Conservation (phyloP, 2,113 vertebrate genomes). For the Excalfactoria chinensis region DNA sequence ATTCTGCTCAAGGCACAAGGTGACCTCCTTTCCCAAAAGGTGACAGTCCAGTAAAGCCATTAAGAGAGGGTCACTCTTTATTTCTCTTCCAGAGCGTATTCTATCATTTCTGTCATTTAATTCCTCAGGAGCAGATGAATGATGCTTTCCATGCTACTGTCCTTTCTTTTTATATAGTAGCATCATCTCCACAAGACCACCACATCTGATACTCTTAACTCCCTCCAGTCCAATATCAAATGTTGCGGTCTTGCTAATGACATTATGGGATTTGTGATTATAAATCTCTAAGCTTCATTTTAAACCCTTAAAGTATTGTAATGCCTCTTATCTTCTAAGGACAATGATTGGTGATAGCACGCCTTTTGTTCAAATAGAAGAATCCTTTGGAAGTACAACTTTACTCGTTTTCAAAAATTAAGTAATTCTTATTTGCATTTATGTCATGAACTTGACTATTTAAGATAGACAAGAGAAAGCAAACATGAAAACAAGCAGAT, state of each 20-base stretch:
- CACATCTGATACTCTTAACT: background rate
- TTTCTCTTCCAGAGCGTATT: background rate
- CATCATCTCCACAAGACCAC: background rate
- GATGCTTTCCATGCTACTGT: background rate
- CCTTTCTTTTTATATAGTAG: background rate
- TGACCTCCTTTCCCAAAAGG: background rate
- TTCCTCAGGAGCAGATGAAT: background rate
- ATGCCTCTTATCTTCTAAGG: background rate
- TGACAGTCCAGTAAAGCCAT: background rate
- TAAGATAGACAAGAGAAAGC: conserved; percentile 35
- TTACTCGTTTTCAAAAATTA: background rate
- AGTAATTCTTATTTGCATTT: conserved; percentile 18
- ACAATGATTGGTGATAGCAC: background rate
- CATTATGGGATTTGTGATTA: conserved; percentile 29
- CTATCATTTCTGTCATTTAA: accelerated
- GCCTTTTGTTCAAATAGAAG: background rate
- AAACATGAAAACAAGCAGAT: conserved; percentile 54
- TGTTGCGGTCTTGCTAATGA: background rate
- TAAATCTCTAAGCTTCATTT: conserved; percentile 33
- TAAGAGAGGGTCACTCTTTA: background rate
- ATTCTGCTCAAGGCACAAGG: background rate
- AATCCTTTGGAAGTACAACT: conserved; percentile 26
- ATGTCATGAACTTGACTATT: conserved; percentile 2
- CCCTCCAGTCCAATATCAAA: background rate
- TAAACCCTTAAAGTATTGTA: conserved; percentile 29